Evolutionary conservation across 2,113 vertebrate genomes (phyloP), one percentile per base, ranked within the genome.

Genomic region (Osmerus mordax): DNA sequence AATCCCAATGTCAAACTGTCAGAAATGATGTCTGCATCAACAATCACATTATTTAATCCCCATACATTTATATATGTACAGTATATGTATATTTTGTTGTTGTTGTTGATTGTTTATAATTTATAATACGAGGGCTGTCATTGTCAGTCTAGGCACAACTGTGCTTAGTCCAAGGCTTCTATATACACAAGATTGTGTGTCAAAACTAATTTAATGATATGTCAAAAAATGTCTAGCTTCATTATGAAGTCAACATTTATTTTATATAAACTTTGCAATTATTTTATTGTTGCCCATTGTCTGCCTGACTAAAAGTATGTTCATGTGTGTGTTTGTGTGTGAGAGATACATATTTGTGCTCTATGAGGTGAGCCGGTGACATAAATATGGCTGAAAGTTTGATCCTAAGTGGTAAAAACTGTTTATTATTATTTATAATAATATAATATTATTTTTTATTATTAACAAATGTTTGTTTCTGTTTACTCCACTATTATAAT

Each of bases 51-150:
- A 47, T 47, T 47, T 47, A 11, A 47, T 47, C 1, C 41, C 41
- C 41, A 47, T 47, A 47, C 41, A 47, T 11, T 9, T 18, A 63
- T 0, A 51, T 7, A 60, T 5, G 15, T 14, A 16, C n/a, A 28
- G 25, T 23, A 41, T 63, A n/a, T 69, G 41, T 53, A 60, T 69
- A 21, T 67, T 66, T 53, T 59, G 28, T 70, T 69, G 56, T 7
- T 67, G 59, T 69, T 56, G 74, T 36, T 18, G 55, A 67, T 67
- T 67, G 19, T 69, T 19, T 1, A 58, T n/a, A 9, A 69, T 58
- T 0, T 16, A 52, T 76, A 61, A 65, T 41, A 15, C 51, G 64
- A 65, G 19, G 32, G 64, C 64, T 65, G 64, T 41, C 36, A 51
- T 65, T 47, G 41, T 64, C 29, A 9, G 60, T 28, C 12, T 64